Evolutionary conservation across 2,797 vertebrate species (phyloP), one percentile per base, ranked within the genome.

Genomic region (Mycteria americana): DNA sequence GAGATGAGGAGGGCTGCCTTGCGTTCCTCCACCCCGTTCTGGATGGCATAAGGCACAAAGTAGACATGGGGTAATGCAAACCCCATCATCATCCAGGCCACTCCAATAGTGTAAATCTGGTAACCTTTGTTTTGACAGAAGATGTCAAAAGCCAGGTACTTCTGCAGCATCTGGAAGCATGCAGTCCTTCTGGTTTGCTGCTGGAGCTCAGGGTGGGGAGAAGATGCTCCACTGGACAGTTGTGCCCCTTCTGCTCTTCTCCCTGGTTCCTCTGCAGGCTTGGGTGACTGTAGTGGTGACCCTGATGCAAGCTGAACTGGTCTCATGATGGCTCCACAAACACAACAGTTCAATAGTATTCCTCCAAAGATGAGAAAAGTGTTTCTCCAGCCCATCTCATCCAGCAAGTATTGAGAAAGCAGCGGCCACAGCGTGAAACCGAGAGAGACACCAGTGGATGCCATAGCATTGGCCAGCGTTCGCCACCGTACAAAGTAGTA

Each of bases 321-420:
- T 96, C 99, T 98, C 99, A 99, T 98, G 72, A 99, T 95, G 2
- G 99, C 99, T 10, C 99, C 99, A 28, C 98, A 99, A 51, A 99
- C 99, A 11, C 99, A 99, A 97, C 98, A 98, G 97, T 99, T 99
- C 13, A 99, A 96, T 39, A 99, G 85, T 14, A 99, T 92, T 17
- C 98, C 99, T 2, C 99, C 99, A 59, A 99, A 98, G 64, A 99
- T 96, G 5, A 99, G 98, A 93, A 99, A 99, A 88, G 99, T 98
- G 6, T 99, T 99, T 91, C 99, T 98, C 99, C 99, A 99, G 67
- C 99, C 99, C 72, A 99, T 97, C 74, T 98, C 94, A 6, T 97
- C 97, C 97, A 99, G 98, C 93, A 99, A 97, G 95, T 98, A 98
- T 53, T 98, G 98, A n/a, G 99, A 98, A 85, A 99, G 97, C 85